Evolutionary conservation across 2,888 invertebrate species (phyloP).

Genomic region (Cantharis nigra): DNA sequence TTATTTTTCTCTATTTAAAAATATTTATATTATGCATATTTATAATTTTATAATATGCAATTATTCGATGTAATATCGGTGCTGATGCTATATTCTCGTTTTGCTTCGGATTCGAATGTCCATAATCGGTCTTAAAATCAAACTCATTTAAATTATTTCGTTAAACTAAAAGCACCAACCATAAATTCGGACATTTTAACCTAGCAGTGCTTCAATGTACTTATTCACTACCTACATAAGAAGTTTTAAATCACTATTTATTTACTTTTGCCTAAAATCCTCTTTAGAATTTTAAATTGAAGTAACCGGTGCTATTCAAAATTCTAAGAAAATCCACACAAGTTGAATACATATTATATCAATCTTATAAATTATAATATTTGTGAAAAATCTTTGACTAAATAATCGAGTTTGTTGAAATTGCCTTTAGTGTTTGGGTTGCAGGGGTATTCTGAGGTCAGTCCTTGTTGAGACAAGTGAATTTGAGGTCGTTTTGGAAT

Average conservation of each 20-base stretch:
- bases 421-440: background rate
- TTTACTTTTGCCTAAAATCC: background rate
- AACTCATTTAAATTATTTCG: background rate
- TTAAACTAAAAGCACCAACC: background rate
- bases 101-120: background rate
- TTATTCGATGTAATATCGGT: too few species aligned
- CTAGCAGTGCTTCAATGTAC: background rate
- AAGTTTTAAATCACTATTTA: background rate
- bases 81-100: background rate
- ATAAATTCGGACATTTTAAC: background rate
- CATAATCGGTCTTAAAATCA: background rate
- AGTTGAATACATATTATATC: background rate
- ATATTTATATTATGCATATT: too few species aligned
- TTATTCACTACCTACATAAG: background rate
- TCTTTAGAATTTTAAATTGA: background rate
- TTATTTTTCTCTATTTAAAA: too few species aligned
- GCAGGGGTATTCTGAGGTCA: conserved; percentile 19
- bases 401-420: background rate
- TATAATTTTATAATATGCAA: too few species aligned
- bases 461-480: conserved; percentile 17
- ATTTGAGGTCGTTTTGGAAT: conserved; percentile 18
- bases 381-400: background rate
- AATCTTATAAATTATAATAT: background rate
- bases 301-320: background rate
- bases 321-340: background rate